Evolutionary conservation across 2,797 vertebrate species (phyloP), one percentile per base, ranked within the genome.

Genomic region (Rhinoraja longicauda): DNA sequence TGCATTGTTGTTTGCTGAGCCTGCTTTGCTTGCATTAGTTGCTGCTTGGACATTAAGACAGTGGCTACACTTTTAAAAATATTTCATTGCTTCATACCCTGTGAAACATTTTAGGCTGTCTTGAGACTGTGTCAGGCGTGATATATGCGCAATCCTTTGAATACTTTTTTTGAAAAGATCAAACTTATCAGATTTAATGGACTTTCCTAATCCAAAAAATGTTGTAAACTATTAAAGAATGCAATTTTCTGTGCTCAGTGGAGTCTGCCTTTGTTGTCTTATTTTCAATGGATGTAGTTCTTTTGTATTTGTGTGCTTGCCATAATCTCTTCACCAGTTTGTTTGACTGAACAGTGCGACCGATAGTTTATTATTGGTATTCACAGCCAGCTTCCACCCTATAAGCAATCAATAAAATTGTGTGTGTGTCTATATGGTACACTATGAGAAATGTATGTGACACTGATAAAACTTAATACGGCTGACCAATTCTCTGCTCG

Each of bases 401-500:
- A 53, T 26, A 70, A 45, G 21, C 90, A 90, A 90, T 21, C 64
- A 72, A 90, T 72, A 70, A 67, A 45, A 45, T 21, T 72, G 88
- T 17, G 88, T 17, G 15, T 24, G 15, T 24, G 15, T 24, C 15
- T 24, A 24, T 90, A 36, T 45, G 70, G 36, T 64, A 72, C 32
- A 73, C 36, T 29, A 92, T 92, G 39, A 45, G 70, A 57, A 45
- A 9, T 53, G 26, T 45, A 29, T 29, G 39, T n/a, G 90, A 57
- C n/a, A 36, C 84, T n/a, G 36, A 92, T 92, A 92, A 70, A 92
- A 53, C 45, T 92, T 75, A 92, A 75, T 53, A 12, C 70, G 92
- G 70, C 90, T 45, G 26, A 45, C 36, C 24, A 39, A 73, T 53
- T 53, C 26, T 57, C 90, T 57, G 90, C 24, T 57, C 1, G 7